These are phyloP conservation scores for Xiphydria camelus DNA, from an alignment of 2,888 invertebrate species.

Conservation along the genomic window DNA sequence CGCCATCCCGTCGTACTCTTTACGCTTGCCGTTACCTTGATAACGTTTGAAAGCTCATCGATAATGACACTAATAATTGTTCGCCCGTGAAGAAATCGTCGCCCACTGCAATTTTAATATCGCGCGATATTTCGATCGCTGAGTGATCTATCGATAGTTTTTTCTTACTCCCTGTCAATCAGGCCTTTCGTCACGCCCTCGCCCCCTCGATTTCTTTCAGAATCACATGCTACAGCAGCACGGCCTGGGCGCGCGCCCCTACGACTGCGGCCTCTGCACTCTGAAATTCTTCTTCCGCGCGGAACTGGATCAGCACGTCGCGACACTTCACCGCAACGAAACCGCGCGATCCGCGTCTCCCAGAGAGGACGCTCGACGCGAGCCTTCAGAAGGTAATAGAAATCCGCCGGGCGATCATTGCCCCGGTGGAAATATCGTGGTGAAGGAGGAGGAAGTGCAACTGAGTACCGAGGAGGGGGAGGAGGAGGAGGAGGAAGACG, in stretches of 20 bases:
- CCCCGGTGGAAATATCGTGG: not conserved
- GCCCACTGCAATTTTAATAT: no score
- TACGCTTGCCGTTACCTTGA: no score
- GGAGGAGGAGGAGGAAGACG: slow-evolving; percentile 24
- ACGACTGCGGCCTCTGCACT: slow-evolving; percentile 82
- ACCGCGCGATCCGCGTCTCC: slow-evolving; percentile 15
- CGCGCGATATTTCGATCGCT: no score
- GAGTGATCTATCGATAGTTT: no score
- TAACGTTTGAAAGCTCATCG: no score
- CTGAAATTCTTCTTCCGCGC: slow-evolving; percentile 89
- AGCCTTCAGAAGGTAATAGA: not conserved
- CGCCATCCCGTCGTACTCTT: no score
- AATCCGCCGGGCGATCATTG: not conserved
- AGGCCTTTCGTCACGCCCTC: slow-evolving; percentile 5
- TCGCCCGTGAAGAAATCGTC: no score
- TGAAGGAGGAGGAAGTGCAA: not conserved
- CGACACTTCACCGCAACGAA: slow-evolving; percentile 35
- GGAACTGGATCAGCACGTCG: slow-evolving; percentile 82
- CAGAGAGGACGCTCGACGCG: slow-evolving; percentile 2
- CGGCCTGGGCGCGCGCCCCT: slow-evolving; percentile 78
- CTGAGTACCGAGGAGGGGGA: slow-evolving; percentile 16
- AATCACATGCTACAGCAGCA: slow-evolving; percentile 80
- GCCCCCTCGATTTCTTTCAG: no score
- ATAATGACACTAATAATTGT: no score
- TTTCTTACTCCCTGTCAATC: not conserved